phyloP scores from a whole-genome alignment of 2,888 invertebrate species.

The Agonopterix alstromeriana region DNA sequence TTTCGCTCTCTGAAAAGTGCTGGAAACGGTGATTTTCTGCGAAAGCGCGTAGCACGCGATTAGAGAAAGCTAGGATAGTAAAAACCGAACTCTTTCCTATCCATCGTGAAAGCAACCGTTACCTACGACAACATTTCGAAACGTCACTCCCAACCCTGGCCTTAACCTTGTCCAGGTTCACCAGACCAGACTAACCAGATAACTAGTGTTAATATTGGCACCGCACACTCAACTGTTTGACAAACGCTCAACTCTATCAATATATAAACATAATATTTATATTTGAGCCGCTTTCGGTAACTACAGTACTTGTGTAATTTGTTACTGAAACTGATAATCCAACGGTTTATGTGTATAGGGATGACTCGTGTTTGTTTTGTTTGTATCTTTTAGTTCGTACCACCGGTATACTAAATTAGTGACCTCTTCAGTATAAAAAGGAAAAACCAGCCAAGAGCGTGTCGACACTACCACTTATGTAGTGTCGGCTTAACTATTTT shows the following conservation, averaged over 20 bases:
- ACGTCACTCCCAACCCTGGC: conserved; percentile 55
- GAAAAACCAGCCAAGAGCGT: no score
- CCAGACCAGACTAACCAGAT: conserved; percentile 49
- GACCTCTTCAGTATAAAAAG: no score
- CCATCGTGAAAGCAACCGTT: no score
- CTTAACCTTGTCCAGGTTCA: conserved; percentile 62
- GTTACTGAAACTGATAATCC: conserved; percentile 69
- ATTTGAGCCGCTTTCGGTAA: conserved; percentile 62
- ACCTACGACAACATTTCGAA: conserved; percentile 39
- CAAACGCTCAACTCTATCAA: conserved; percentile 73
- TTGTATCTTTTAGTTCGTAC: neutral
- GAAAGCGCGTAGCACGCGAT: no score
- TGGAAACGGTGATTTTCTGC: no score
- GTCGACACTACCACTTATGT: no score
- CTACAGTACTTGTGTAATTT: conserved; percentile 62
- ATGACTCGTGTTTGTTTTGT: conserved; percentile 21
- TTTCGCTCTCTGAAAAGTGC: no score
- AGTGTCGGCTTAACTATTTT: no score
- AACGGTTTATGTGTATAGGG: conserved; percentile 18
- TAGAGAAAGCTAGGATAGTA: no score
- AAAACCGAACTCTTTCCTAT: no score
- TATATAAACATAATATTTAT: conserved; percentile 77
- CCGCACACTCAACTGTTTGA: conserved; percentile 66
- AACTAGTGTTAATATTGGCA: conserved; percentile 76
- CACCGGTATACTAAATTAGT: no score